phyloP scores from a whole-genome alignment of 2,797 vertebrate species.

The Chaenodraco wilsoni region DNA sequence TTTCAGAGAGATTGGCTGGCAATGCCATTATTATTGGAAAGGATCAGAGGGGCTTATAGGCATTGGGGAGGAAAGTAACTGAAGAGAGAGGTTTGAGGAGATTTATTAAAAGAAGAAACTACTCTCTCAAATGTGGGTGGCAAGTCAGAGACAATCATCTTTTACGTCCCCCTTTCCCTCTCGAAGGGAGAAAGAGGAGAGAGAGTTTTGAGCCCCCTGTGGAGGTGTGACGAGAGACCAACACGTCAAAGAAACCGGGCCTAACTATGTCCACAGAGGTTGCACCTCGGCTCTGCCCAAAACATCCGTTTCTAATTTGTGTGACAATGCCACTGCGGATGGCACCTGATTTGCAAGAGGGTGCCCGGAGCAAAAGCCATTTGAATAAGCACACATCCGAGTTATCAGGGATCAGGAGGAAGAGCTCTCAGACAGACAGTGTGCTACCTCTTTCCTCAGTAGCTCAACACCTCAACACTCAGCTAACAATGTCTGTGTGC shows the following conservation, averaged over 20 bases:
- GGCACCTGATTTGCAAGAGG: slow-evolving; percentile 86
- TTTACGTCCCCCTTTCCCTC: slow-evolving; percentile 47
- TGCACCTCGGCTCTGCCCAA: slow-evolving; percentile 69
- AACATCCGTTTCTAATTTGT: slow-evolving; percentile 86
- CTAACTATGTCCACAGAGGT: slow-evolving; percentile 64
- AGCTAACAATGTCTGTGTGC: slow-evolving; percentile 59
- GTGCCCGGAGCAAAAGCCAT: slow-evolving; percentile 81
- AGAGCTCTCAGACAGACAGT: slow-evolving; percentile 68
- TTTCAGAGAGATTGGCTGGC: slow-evolving; percentile 83
- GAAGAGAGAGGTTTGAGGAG: slow-evolving; percentile 82
- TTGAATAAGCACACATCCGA: slow-evolving; percentile 85
- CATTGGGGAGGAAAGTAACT: slow-evolving; percentile 84
- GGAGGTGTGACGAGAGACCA: slow-evolving; percentile 39
- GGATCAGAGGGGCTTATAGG: slow-evolving; percentile 83
- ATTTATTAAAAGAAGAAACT: slow-evolving; percentile 79
- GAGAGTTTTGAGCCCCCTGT: slow-evolving; percentile 51
- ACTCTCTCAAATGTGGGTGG: slow-evolving; percentile 74
- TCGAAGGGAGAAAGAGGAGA: slow-evolving; percentile 53
- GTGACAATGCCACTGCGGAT: slow-evolving; percentile 80
- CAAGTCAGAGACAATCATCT: slow-evolving; percentile 74
- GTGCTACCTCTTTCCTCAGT: slow-evolving; percentile 57
- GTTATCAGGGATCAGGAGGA: slow-evolving; percentile 81
- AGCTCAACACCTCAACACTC: slow-evolving; percentile 62
- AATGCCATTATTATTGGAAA: slow-evolving; percentile 83
- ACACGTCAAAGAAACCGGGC: slow-evolving; percentile 51